Evolutionary conservation across 2,113 vertebrate species (phyloP), one percentile per base, ranked within the genome.

Genomic region (Sterrhoptilus dennistouni): DNA sequence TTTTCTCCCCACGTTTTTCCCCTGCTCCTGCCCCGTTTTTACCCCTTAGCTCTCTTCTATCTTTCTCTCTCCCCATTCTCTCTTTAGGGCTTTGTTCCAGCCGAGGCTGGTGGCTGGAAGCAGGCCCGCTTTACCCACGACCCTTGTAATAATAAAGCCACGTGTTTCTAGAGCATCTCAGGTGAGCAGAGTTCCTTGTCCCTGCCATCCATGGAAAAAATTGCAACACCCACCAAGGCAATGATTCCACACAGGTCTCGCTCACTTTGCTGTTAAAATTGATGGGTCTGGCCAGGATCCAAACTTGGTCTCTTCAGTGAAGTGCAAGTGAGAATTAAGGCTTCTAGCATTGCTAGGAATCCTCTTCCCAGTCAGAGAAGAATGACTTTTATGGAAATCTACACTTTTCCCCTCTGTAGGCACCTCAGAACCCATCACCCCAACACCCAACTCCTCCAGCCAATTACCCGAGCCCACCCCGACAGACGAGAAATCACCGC

Each of bases 231-330:
- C 21, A 31, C 8, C n/a, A 88, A 54, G 20, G 33, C 45, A 64
- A 14, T 0, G 2, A 36, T 44, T n/a, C n/a, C 52, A 68, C 20
- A 4, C 3, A 57, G 28, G 12, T 45, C 21, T 29, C 7, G 2
- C 53, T 56, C n/a, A 42, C 38, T 75, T 66, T 66, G 21, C 40
- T 66, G 33, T 54, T 70, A 49, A 78, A 28, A n/a, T 3, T 59
- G 57, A 61, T 31, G 31, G 28, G 5, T 35, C 29, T 68, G 53
- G 15, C 28, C 64, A 63, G 45, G 18, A 86, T 57, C 17, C 36
- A 57, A 21, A 1, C 1, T 65, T 54, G 44, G 44, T 35, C 42
- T 68, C 56, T 52, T 52, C 53, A 71, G 1, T 29, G 27, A 71
- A 31, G 16, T 19, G 4, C 23, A 36, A 72, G 25, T 18, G n/a